These are phyloP conservation scores for Ptychobarbus kaznakovi DNA, from an alignment of 2,797 vertebrate species.

Conservation along the genomic window DNA sequence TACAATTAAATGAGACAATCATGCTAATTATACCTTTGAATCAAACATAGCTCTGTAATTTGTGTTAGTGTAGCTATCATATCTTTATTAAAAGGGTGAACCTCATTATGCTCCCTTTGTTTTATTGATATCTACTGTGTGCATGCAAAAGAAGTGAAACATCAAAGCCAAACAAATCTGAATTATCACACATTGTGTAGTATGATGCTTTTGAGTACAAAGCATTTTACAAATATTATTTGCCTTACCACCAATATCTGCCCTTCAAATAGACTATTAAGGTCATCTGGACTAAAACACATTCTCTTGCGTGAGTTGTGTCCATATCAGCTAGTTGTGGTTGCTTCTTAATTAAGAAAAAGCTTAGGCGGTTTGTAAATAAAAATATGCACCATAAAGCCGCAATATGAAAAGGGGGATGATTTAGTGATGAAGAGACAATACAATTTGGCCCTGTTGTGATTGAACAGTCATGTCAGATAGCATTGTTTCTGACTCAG, in stretches of 20 bases:
- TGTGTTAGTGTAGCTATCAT: conserved; percentile 6
- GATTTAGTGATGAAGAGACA: conserved; percentile 21
- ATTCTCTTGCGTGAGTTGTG: not conserved
- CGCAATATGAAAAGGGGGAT: not conserved
- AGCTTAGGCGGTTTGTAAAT: not conserved
- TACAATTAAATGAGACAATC: conserved; percentile 25
- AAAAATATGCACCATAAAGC: not conserved
- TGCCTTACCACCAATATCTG: not conserved
- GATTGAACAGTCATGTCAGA: conserved; percentile 16
- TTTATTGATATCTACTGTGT: conserved; percentile 26
- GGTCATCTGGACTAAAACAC: not conserved
- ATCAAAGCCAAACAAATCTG: conserved; percentile 5
- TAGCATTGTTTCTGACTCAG: not conserved
- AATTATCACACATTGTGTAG: not conserved
- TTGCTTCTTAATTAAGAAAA: not conserved
- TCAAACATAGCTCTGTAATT: conserved; percentile 19
- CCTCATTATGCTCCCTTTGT: conserved; percentile 39
- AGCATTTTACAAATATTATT: not conserved
- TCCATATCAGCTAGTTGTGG: conserved; percentile 10
- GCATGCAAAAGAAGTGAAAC: not conserved
- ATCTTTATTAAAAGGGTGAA: not conserved
- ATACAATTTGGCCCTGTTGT: not conserved
- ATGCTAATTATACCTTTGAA: conserved; percentile 14
- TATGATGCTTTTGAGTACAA: not conserved
- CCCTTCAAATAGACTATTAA: not conserved